These are phyloP conservation scores for Phyllotreta cruciferae DNA, from an alignment of 2,888 invertebrate genomes.

Conservation along the genomic window DNA sequence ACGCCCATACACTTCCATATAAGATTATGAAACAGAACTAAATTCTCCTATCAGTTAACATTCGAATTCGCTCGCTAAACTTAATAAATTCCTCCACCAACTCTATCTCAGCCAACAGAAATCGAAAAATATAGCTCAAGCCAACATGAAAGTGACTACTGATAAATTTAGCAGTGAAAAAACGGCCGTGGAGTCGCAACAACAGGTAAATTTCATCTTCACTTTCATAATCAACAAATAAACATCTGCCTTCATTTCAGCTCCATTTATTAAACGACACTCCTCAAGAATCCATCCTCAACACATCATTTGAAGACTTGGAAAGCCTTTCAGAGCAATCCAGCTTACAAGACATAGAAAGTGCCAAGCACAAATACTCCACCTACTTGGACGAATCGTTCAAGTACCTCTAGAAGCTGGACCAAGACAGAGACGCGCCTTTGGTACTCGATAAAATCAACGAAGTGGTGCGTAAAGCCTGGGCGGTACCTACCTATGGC, in stretches of 20 bases:
- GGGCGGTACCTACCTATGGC: slow-evolving; percentile 95
- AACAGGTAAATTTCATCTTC: slow-evolving; percentile 58
- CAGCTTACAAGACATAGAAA: slow-evolving; percentile 79
- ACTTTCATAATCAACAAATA: background rate
- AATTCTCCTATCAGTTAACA: too few species aligned
- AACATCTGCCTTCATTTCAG: too few species aligned
- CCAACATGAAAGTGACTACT: slow-evolving; percentile 84
- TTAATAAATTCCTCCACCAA: too few species aligned
- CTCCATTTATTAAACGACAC: slow-evolving; percentile 70
- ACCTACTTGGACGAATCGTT: slow-evolving; percentile 77
- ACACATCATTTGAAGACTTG: slow-evolving; percentile 78
- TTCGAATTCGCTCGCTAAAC: background rate
- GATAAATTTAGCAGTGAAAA: slow-evolving; percentile 88
- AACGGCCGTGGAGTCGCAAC: slow-evolving; percentile 68
- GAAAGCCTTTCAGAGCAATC: slow-evolving; percentile 77
- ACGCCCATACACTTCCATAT: background rate
- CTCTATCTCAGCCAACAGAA: slow-evolving; percentile 86
- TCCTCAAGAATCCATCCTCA: slow-evolving; percentile 72
- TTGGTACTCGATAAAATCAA: slow-evolving; percentile 77
- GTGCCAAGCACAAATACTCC: slow-evolving; percentile 83
- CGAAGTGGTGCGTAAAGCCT: slow-evolving; percentile 88
- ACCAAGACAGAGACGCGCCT: slow-evolving; percentile 67
- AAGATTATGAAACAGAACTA: too few species aligned
- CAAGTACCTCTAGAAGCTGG: slow-evolving; percentile 68
- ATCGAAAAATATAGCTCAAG: slow-evolving; percentile 83